Base-by-base conservation (phyloP, 1,140 invertebrate genomes). In the Lordiphosa stackelbergi region DNA sequence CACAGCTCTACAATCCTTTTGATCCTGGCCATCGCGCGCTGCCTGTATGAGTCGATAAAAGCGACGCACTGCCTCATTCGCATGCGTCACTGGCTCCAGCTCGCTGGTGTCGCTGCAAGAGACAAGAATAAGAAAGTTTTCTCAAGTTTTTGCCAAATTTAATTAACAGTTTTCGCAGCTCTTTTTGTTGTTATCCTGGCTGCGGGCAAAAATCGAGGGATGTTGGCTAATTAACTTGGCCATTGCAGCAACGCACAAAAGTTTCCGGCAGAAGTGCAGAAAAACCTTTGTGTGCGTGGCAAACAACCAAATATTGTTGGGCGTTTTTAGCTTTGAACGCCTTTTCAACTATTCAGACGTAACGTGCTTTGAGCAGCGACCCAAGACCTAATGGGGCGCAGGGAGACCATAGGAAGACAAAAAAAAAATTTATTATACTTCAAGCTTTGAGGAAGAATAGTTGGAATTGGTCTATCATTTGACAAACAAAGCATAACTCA, bases 41-140 rank as follows among this genome's bases (percentile, higher is more conserved):
- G 95, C 93, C 78, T 92, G 91, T 5, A 95, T 90, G 71, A 95
- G 95, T 74, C 90, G 90, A 87, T 94, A 93, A 87, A 95, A 96
- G 35, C 92, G 90, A 13, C 94, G 88, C 40, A 94, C 94, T 54
- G 93, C 92, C 64, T 89, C 89, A 87, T 93, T 94, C 63, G 77
- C 72, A 13, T 88, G 87, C 10, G 89, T 90, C 19, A 91, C 91
- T 65, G 91, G 90, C 45, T 93, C 90, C 46, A 95, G 88, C 81
- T 96, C 94, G 70, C 63, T 87, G 40, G 83, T 83, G 53, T 87
- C 85, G 42, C 85, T 87, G 79, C 37, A 70, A 63, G 13, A 55
- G 46, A 72, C 56, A 66, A 74, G 55, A 53, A 62, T 36, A 36
- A 11, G 9, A 56, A 69, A 69, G 48, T 69, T 47, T 24, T 9